A percentile compares a stretch with the other conserved stretches of the same genome.
These are phyloP conservation scores for Drosophila nebulosa DNA, from an alignment of 1,140 invertebrate species.

Conservation along the genomic window DNA sequence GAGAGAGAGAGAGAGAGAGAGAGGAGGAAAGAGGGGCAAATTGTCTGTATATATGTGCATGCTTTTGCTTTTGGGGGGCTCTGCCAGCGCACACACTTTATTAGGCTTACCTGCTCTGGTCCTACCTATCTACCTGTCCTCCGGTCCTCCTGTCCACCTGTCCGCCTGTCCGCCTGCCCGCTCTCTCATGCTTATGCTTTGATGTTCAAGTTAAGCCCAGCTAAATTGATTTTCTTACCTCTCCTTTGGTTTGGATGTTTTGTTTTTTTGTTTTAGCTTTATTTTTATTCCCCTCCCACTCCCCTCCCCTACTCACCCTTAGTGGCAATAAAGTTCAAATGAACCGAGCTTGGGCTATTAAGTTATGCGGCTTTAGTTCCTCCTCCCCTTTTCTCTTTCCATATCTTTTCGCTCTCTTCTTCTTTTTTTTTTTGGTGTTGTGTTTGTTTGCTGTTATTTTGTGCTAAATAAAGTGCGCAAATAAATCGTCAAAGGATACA, in stretches of 20 bases:
- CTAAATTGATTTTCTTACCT: conserved; percentile 68
- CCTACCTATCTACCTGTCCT: background rate
- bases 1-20: conserved; percentile 27
- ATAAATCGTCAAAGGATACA: conserved; percentile 66
- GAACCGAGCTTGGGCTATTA: conserved; percentile 62
- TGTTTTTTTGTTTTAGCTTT: conserved; percentile 27
- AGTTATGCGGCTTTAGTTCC: conserved; percentile 70
- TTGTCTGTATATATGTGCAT: conserved; percentile 8
- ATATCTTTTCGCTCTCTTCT: background rate
- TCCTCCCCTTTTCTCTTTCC: background rate
- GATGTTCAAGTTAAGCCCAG: conserved; percentile 68
- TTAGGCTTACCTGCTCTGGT: conserved; percentile 58
- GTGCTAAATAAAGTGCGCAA: conserved; percentile 69
- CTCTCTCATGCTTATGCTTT: conserved; percentile 57
- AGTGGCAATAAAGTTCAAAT: conserved; percentile 74
- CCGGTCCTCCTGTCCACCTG: background rate
- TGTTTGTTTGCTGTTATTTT: conserved; percentile 41
- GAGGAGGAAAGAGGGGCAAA: background rate
- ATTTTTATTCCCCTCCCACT: conserved; percentile 39
- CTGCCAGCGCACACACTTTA: conserved; percentile 60
- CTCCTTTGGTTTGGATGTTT: background rate
- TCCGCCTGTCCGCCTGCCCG: background rate
- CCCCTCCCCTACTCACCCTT: too few relatives aligned
- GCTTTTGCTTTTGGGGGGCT: conserved; percentile 49
- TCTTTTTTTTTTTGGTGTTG: background rate